Base-by-base conservation (phyloP, 2,797 vertebrate genomes). In the Acrossocheilus fasciatus region DNA sequence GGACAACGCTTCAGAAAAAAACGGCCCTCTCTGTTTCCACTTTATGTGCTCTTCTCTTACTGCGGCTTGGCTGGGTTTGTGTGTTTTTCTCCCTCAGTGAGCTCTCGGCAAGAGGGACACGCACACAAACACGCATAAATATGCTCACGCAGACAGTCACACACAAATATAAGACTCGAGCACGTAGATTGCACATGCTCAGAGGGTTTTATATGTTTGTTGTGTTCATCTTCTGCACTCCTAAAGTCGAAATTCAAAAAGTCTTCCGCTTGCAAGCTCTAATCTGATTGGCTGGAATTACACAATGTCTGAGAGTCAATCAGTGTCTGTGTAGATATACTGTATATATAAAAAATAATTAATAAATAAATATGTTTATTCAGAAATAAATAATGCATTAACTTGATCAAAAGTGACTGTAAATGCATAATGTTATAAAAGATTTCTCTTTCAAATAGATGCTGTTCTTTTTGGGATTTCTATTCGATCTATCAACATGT, bases 1-100 rank as follows among this genome's bases (percentile, higher is more conserved):
- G 87, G 89, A 90, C 86, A 88, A 84, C 89, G 70, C 84, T 89
- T 85, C 87, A 85, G 82, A 82, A 86, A 83, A 83, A 52, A 85
- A 36, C 50, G 1, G 10, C 52, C 72, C 87, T 93, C 91, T 88
- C 85, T 91, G 92, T 92, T 95, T 96, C 91, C 6, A 78, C 93
- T 95, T 95, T 95, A 90, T 43, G 93, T 95, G 94, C 94, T 90
- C 94, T 94, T 95, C 94, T 92, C 93, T 81, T 81, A 74, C 66
- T 69, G 74, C 34, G 84, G 47, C 69, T 82, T 77, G 52, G 82
- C 81, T 80, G 20, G 15, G 6, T 23, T 54, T 80, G 43, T 87
- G 81, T 72, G 83, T 64, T 87, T 88, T 87, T 84, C 81, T 86
- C 45, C 81, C 45, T 20, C 45, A 41, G 66, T 52, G 76, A 86